Base-by-base conservation (phyloP, 2,888 invertebrate species). In the Branchellion lobata region DNA sequence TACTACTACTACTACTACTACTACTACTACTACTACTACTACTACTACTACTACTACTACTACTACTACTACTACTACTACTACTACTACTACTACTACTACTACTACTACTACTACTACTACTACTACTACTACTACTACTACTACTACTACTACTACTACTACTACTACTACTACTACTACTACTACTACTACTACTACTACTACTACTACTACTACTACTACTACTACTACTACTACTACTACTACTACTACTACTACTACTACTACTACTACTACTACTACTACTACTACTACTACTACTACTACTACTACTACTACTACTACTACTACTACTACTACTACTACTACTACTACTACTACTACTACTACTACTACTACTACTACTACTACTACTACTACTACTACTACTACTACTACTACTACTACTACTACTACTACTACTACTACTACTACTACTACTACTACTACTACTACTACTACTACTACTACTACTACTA, bases 391-490 rank as follows among this genome's bases (percentile, higher is more conserved):
- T 57, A 57, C 61, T 57, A 57, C 61, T 57, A 57, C 61, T 57
- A 57, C 61, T 57, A 57, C 36, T 71, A 71, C 71, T 71, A 71
- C 71, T 71, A 71, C 71, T 71, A 71, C 71, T 71, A 71, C 71
- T 71, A 71, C 71, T 71, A 71, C 71, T 71, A 71, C 71, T 71
- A 71, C 71, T 71, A 71, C 71, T 71, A 71, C 71, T 71, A 71
- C 71, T 71, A 71, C 71, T 71, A 71, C 71, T 71, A 71, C 71
- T 71, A 71, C 71, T 71, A 71, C 71, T 71, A 71, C 71, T 71
- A 71, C 71, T 71, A 71, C 71, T 71, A 71, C 71, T 71, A 71
- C 71, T 71, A 71, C 71, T 71, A 71, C 71, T 71, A 71, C 71
- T 71, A 71, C 71, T 71, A 71, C 71, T 71, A 71, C 71, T 71